Base-by-base conservation (phyloP, 2,888 invertebrate genomes). In the Ligdia adustata region DNA sequence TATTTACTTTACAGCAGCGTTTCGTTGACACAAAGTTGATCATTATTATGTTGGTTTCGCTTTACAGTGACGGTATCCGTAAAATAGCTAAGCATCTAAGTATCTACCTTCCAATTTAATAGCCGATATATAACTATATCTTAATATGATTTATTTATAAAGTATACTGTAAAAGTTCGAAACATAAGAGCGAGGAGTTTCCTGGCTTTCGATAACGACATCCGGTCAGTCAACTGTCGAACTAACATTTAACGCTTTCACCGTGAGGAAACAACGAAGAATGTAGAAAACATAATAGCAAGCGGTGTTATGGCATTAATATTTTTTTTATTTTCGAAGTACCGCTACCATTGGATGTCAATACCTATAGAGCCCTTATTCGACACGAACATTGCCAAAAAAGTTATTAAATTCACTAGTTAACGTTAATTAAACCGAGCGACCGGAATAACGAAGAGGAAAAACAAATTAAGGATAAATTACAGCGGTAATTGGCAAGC, bases 401-500 rank as follows among this genome's bases (percentile, higher is more conserved):
- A n/a, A n/a, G n/a, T n/a, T n/a, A n/a, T n/a, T n/a, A n/a, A n/a
- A n/a, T n/a, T n/a, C n/a, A n/a, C n/a, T n/a, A n/a, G n/a, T n/a
- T n/a, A n/a, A n/a, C n/a, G n/a, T n/a, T n/a, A n/a, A n/a, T n/a
- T 18, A 34, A 4, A 31, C 24, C 29, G 13, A 9, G 31, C 18
- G 31, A 14, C 12, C 24, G 9, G 20, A 20, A 37, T 40, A 50
- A 18, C 28, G 32, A 41, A 20, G 47, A 28, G 27, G 33, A 49
- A 46, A 51, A 59, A 57, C 45, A 57, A 56, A 54, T 44, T 44
- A 35, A 47, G 50, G 54, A 57, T 54, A 58, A 56, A 52, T 47
- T 43, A 24, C 43, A 34, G 22, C 41, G 43, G 49, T 63, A 61
- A 67, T 64, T 64, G 60, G 57, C 52, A 22, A 47, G 50, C 32